phyloP scores from a whole-genome alignment of 2,797 vertebrate genomes.

The Notolabrus celidotus region DNA sequence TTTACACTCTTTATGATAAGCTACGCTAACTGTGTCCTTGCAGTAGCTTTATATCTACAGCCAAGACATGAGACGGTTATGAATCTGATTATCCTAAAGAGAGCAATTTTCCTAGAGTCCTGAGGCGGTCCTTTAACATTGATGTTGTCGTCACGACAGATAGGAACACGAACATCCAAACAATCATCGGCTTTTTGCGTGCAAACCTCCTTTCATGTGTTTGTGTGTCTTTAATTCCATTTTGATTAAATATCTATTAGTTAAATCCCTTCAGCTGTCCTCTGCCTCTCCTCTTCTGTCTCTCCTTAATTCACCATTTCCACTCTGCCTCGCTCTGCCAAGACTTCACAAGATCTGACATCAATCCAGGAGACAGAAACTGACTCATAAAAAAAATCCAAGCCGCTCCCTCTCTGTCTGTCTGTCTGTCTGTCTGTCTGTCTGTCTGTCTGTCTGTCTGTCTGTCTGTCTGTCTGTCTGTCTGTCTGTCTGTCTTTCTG shows the following conservation, averaged over 20 bases:
- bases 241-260: slow-evolving; percentile 60
- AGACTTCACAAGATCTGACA: slow-evolving; percentile 16
- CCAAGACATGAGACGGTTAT: no score
- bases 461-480: slow-evolving; percentile 12
- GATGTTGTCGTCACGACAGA: neutral
- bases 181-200: neutral
- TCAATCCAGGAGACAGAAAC: slow-evolving; percentile 11
- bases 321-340: slow-evolving; percentile 38
- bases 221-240: slow-evolving; percentile 37
- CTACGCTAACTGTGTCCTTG: neutral
- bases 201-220: neutral
- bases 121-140: neutral
- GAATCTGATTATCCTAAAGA: no score
- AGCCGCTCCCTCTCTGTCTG: neutral
- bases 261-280: slow-evolving; percentile 55
- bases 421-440: slow-evolving; percentile 16
- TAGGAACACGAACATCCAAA: neutral
- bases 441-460: slow-evolving; percentile 9
- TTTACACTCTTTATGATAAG: slow-evolving; percentile 1
- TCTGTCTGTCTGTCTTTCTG: slow-evolving; percentile 3
- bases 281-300: slow-evolving; percentile 12
- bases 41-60: neutral
- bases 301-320: slow-evolving; percentile 35
- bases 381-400: slow-evolving; percentile 39
- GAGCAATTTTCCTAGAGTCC: no score